Conservation (phyloP, 2,888 invertebrate species). For the Taenaris catops region DNA sequence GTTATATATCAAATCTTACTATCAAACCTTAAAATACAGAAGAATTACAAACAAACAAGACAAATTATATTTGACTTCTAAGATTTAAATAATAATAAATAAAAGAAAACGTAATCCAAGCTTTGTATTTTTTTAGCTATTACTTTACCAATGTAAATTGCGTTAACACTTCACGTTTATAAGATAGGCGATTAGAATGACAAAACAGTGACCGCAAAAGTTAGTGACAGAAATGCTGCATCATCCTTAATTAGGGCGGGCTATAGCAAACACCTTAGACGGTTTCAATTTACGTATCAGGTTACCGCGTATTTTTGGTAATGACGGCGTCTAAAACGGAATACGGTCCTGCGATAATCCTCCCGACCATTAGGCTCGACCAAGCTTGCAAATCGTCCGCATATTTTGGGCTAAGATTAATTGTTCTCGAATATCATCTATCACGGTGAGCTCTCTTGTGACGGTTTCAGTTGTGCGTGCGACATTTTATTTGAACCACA, state of each 20-base stretch:
- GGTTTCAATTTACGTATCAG: constrained; percentile 10
- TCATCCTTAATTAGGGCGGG: constrained; percentile 5
- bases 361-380: constrained; percentile 75
- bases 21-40: too few species aligned
- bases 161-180: neutral
- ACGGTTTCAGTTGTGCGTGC: constrained; percentile 72
- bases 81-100: too few species aligned
- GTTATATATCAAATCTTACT: too few species aligned
- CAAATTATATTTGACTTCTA: too few species aligned
- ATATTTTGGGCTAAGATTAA: constrained; percentile 79
- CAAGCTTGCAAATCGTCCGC: constrained; percentile 79
- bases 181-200: constrained; percentile 4
- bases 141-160: too few species aligned
- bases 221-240: constrained; percentile 1
- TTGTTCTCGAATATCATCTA: constrained; percentile 79
- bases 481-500: constrained; percentile 73
- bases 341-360: constrained; percentile 61
- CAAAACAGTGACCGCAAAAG: neutral
- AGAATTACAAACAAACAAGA: too few species aligned
- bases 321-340: constrained; percentile 50
- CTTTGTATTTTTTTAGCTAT: too few species aligned
- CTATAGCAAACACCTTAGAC: constrained; percentile 9
- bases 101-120: too few species aligned
- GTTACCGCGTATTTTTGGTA: constrained; percentile 47
- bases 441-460: constrained; percentile 74